Conservation (phyloP, 1,140 invertebrate species). For the Papilio xuthus region DNA sequence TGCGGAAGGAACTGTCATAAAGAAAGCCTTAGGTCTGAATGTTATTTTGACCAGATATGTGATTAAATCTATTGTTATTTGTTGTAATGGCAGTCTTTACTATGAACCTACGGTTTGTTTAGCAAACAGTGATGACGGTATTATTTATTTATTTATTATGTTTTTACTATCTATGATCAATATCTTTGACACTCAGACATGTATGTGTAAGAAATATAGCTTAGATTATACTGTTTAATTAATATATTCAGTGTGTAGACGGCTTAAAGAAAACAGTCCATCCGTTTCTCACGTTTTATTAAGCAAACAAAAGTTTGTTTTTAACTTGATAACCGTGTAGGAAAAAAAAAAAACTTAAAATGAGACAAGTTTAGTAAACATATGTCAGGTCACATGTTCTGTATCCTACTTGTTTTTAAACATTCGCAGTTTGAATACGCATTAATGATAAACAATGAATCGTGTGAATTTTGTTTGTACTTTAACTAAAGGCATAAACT, state of each 20-base stretch:
- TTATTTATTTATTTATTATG: background rate
- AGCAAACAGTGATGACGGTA: background rate
- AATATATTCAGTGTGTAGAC: too few relatives aligned
- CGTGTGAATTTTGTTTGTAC: background rate
- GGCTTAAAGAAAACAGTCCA: background rate
- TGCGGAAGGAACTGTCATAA: background rate
- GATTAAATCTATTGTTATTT: too few relatives aligned
- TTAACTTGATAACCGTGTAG: background rate
- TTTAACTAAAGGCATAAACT: too few relatives aligned
- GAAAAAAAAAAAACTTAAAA: background rate
- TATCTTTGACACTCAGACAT: background rate
- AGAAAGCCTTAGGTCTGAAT: background rate
- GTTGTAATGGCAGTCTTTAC: too few relatives aligned
- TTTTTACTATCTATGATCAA: background rate
- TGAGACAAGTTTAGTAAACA: slow-evolving; percentile 12
- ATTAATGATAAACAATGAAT: slow-evolving; percentile 3
- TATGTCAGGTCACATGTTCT: background rate
- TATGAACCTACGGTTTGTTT: background rate
- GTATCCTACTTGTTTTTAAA: background rate
- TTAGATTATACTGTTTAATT: too few relatives aligned
- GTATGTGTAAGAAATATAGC: background rate
- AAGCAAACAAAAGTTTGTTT: background rate
- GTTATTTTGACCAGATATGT: background rate
- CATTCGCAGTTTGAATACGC: background rate
- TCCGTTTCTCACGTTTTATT: background rate